Evolutionary conservation across 2,888 invertebrate genomes (phyloP).

Genomic region (Clusia tigrina): DNA sequence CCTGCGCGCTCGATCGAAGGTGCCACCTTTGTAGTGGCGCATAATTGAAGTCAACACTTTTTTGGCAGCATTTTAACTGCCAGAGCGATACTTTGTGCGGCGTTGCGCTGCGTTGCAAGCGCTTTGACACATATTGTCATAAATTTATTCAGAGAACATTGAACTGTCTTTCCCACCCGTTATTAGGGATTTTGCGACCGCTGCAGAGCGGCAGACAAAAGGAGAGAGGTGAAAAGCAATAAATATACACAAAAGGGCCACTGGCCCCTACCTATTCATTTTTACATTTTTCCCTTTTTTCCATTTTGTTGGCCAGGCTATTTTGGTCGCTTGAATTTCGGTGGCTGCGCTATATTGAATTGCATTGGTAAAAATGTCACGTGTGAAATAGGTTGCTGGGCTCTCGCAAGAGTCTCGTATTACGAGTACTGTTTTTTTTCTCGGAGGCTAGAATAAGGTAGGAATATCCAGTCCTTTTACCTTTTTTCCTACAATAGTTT

Average conservation of each 20-base stretch:
- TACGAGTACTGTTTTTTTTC: too few relatives aligned
- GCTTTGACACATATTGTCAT: slow-evolving; percentile 56
- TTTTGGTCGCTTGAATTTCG: background rate
- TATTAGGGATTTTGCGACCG: slow-evolving; percentile 47
- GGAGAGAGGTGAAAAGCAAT: slow-evolving; percentile 32
- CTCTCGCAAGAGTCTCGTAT: too few relatives aligned
- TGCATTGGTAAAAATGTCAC: slow-evolving; percentile 35
- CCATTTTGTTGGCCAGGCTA: background rate
- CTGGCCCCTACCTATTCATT: slow-evolving; percentile 3
- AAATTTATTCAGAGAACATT: slow-evolving; percentile 56
- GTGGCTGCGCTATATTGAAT: slow-evolving; percentile 13
- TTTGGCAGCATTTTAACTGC: slow-evolving; percentile 49
- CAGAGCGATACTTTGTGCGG: slow-evolving; percentile 39
- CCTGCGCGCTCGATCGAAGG: slow-evolving; percentile 34
- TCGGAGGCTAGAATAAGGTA: background rate
- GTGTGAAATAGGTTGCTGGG: slow-evolving; percentile 38
- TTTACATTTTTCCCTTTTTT: slow-evolving; percentile 12
- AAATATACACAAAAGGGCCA: slow-evolving; percentile 23
- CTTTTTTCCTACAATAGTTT: background rate
- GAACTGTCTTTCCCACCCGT: slow-evolving; percentile 22
- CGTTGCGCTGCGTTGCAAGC: slow-evolving; percentile 28
- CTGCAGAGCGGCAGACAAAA: slow-evolving; percentile 40
- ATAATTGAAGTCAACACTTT: slow-evolving; percentile 47
- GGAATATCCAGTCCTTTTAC: background rate
- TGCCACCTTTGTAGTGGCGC: slow-evolving; percentile 35